Evolutionary conservation across 53 echinoderm and acorn worm species (phyloP).

Genomic region (Patiria pectinifera): DNA sequence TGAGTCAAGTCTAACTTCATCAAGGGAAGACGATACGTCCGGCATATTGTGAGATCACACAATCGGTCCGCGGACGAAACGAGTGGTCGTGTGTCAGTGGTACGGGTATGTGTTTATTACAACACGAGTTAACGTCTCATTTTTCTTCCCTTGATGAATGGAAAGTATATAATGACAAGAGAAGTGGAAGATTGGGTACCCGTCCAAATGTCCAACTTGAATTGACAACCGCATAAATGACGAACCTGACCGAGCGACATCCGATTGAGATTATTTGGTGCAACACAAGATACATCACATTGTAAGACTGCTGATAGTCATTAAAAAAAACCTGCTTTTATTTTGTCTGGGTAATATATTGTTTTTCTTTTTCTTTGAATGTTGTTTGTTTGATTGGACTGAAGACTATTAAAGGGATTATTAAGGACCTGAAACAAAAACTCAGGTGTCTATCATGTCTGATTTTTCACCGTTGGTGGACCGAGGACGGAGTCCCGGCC

Average conservation of each 20-base stretch:
- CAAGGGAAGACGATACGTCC: background rate
- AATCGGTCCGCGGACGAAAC: background rate
- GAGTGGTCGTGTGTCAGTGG: background rate
- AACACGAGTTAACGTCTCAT: too few relatives aligned
- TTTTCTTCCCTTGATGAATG: background rate
- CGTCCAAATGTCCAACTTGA: background rate
- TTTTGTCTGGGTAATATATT: too few relatives aligned
- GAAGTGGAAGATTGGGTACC: slow-evolving; percentile 33
- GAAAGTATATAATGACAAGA: slow-evolving; percentile 20
- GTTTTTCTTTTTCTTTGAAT: too few relatives aligned
- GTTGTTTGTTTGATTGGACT: too few relatives aligned
- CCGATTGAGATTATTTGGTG: background rate
- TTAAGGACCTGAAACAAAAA: too few relatives aligned
- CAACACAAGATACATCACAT: background rate
- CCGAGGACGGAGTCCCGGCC: too few relatives aligned
- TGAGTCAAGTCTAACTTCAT: too few relatives aligned
- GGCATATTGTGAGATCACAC: slow-evolving; percentile 21
- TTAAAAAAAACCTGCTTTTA: too few relatives aligned
- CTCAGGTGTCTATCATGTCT: too few relatives aligned
- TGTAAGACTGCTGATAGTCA: too few relatives aligned
- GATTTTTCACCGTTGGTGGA: too few relatives aligned
- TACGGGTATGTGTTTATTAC: background rate
- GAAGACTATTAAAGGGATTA: too few relatives aligned
- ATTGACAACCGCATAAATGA: background rate
- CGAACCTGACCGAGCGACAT: background rate